Evolutionary conservation across 1,140 invertebrate genomes (phyloP), one percentile per base, ranked within the genome.

Genomic region (Lasaia peninsularis): DNA sequence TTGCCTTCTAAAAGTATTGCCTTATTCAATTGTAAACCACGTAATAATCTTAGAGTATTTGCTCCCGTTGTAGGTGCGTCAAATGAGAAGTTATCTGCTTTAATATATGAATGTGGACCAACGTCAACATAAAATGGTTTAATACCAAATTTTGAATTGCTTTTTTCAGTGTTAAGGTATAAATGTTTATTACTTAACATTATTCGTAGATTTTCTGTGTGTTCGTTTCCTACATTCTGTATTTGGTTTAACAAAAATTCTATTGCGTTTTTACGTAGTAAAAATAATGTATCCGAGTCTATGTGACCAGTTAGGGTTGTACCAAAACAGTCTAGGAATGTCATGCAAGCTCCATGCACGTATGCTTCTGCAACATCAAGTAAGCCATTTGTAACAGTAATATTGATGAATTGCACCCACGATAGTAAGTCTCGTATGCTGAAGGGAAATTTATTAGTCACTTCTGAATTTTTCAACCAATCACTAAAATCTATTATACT

Each of bases 1-100:
- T 96, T 97, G 11, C 99, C 99, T 92, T 99, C 99, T 24, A 99
- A 80, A 50, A 99, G 91, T 53, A 99, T 93, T 0, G 98, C 98
- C 79, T 98, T 97, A 44, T 92, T 92, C 54, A 99, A 86, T 58
- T 98, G 96, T 63, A 99, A 86, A 0, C 94, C 97, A 61, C 98
- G 91, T 21, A 99, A 81, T 16, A 99, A 72, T 69, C 97, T 92
- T 21, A 97, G 87, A 1, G 94, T 92, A 91, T 99, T 99, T 6
- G 91, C 80, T 58, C 92, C 92, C 1, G 97, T 96, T 6, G 96
- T 98, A 0, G 95, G 94, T 0, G 97, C 95, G 37, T 93, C 90
- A 65, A 98, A 96, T 1, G 92, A 75, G 96, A 97, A 48, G 86
- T 80, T 34, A 0, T 66, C 37, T 11, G 72, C 64, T 2, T 78